These are phyloP conservation scores for Botrylloides violaceus DNA, from an alignment of 23 tunicate species.

Conservation along the genomic window DNA sequence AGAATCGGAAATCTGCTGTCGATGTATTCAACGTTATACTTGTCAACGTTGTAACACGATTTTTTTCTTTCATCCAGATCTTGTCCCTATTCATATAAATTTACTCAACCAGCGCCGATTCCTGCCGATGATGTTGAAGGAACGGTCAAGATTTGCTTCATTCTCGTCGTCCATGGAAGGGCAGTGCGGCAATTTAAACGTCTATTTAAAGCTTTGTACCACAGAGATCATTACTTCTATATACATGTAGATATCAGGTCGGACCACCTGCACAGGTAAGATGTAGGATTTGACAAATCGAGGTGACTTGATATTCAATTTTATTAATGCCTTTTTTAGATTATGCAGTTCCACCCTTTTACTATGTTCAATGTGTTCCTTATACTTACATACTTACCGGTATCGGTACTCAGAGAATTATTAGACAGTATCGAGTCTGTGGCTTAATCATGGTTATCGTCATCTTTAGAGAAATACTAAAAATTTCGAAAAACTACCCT, in stretches of 20 bases:
- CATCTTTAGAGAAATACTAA: conserved; percentile 55
- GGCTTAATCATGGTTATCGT: no score
- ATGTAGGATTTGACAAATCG: no score
- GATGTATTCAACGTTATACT: no score
- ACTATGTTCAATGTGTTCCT: no score
- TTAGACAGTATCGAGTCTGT: no score
- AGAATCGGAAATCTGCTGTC: no score
- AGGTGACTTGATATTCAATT: background rate
- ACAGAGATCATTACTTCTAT: conserved; percentile 73
- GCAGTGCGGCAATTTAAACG: conserved; percentile 84
- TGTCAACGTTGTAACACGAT: no score
- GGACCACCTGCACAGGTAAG: conserved; percentile 62
- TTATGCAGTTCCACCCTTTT: no score
- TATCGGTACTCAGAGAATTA: no score
- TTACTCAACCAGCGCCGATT: conserved; percentile 39
- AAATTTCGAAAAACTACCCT: conserved; percentile 36
- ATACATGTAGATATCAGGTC: conserved; percentile 92
- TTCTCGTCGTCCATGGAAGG: conserved; percentile 95
- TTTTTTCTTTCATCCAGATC: conserved; percentile 18
- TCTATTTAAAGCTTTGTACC: conserved; percentile 67
- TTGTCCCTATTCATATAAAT: conserved; percentile 46
- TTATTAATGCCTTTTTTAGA: no score
- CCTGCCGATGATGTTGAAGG: conserved; percentile 25
- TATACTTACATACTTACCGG: no score
- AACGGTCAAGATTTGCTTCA: conserved; percentile 72